Conservation (phyloP, 2,797 vertebrate genomes). For the Botia almorhae region DNA sequence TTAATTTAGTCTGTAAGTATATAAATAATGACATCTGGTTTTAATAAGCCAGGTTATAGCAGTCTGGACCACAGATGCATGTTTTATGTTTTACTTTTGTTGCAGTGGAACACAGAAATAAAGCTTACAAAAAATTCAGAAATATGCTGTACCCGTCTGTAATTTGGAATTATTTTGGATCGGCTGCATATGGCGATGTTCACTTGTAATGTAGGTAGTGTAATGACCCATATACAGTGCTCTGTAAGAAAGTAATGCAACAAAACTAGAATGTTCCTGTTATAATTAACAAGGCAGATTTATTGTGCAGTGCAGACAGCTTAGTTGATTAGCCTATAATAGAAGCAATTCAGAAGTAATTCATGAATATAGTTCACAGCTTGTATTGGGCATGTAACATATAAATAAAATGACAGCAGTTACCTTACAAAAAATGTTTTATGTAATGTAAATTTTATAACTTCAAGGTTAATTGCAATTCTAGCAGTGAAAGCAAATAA, state of each 20-base stretch:
- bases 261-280: not conserved
- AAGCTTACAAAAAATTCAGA: not conserved
- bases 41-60: not conserved
- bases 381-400: not conserved
- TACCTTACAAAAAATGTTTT: not conserved
- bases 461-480: not conserved
- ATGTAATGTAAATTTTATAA: not conserved
- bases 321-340: not conserved
- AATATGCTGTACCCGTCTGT: not conserved
- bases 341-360: not conserved
- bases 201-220: not conserved
- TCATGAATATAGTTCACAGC: too few species aligned
- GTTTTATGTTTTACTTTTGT: not conserved
- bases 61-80: slow-evolving; percentile 1
- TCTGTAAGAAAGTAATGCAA: not conserved
- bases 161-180: not conserved
- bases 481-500: not conserved
- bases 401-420: not conserved
- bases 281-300: not conserved
- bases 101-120: not conserved
- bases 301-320: not conserved
- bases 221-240: not conserved
- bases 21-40: not conserved
- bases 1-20: not conserved
- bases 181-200: not conserved